Evolutionary conservation across 1,140 invertebrate species (phyloP), one percentile per base, ranked within the genome.

Genomic region (Drosophila nigrodunni): DNA sequence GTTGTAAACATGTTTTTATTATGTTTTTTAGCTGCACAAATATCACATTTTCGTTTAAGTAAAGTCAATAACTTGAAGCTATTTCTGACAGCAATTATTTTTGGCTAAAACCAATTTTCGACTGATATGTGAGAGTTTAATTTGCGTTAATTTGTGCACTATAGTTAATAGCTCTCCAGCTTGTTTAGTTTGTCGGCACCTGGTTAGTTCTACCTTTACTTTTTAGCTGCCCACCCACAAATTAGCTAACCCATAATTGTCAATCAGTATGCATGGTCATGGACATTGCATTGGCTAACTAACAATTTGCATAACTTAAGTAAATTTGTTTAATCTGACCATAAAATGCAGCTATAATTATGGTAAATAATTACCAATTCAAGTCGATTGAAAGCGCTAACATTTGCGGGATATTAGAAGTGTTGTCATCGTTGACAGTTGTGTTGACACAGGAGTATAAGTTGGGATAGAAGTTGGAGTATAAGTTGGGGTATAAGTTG

Each of bases 241-340:
- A 73, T 73, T 68, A 73, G 34, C 64, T 73, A 60, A 67, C 46
- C 55, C 18, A 73, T 60, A 73, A 73, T 72, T 67, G 70, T 55
- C 68, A 71, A 46, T 60, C n/a, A 15, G 30, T 44, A 15, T 8
- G 11, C 37, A 46, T 13, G 41, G 30, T 55, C 62, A 65, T 54
- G 49, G 43, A 47, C 60, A 21, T 50, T 50, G 47, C 66, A 30
- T 43, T 34, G 37, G 15, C 58, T 47, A 70, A 52, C 25, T n/a
- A 9, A 39, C 47, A 68, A 73, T 73, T 67, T 60, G 41, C 70
- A 73, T 73, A 73, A 73, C 18, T 73, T 54, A 73, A 54, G 10
- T 13, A 10, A 35, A 18, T 41, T 39, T 57, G 35, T 39, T 21
- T 4, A 55, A 37, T 55, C 34, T 18, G 37, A 57, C n/a, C 35